These are phyloP conservation scores for Eristalinus sepulchralis DNA, from an alignment of 2,888 invertebrate species.

Conservation along the genomic window DNA sequence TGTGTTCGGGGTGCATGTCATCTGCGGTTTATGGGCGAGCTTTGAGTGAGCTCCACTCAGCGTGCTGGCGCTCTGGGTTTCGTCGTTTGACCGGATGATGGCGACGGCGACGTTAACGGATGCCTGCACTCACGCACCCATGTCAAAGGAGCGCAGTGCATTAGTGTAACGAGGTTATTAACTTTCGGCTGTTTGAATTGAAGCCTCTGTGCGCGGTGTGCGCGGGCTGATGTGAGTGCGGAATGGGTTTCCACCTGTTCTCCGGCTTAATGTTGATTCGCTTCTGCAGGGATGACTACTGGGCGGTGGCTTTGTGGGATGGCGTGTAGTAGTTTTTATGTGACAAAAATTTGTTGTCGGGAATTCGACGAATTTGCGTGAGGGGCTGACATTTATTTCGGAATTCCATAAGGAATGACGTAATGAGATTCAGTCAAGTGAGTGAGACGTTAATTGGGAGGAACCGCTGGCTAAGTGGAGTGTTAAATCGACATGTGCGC, in stretches of 20 bases:
- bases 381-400: not conserved
- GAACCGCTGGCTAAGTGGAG: not conserved
- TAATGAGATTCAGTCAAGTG: not conserved
- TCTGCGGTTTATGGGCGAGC: conserved; percentile 56
- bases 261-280: not conserved
- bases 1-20: conserved; percentile 71
- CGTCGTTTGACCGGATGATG: conserved; percentile 11
- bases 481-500: not conserved
- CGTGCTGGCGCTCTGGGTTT: conserved; percentile 11
- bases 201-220: not conserved
- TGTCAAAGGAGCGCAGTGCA: not conserved
- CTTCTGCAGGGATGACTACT: not conserved
- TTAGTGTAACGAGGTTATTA: conserved; percentile 39
- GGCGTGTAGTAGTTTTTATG: not conserved
- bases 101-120: not conserved
- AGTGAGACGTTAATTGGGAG: not conserved
- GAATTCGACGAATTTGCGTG: not conserved
- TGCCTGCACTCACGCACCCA: conserved; percentile 40
- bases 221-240: not conserved
- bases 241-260: not conserved
- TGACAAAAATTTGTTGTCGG: not conserved
- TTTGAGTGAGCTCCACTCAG: conserved; percentile 33
- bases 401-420: not conserved
- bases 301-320: not conserved
- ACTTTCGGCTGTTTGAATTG: conserved; percentile 3